These are phyloP conservation scores for Folsomia candida DNA, from an alignment of 2,888 invertebrate genomes.

Conservation along the genomic window DNA sequence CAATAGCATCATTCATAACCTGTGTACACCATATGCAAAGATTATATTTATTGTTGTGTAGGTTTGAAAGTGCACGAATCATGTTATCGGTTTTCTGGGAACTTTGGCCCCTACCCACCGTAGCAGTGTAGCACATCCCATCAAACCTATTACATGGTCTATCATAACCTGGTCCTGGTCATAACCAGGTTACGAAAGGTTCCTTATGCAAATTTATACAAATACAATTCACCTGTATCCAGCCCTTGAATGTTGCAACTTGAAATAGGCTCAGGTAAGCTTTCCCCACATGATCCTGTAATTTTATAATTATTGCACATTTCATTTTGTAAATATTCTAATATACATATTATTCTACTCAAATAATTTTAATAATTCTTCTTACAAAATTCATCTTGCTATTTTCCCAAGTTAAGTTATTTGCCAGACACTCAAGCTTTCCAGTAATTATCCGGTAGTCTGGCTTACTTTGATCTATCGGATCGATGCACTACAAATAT, in stretches of 20 bases:
- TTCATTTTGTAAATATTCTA: no score
- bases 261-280: constrained; percentile 98
- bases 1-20: constrained; percentile 94
- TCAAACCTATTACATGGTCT: no score
- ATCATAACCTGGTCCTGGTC: no score
- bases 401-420: constrained; percentile 93
- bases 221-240: no score
- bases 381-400: constrained; percentile 97
- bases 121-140: no score
- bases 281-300: constrained; percentile 67
- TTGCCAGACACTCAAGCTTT: constrained; percentile 76
- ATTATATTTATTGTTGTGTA: background rate
- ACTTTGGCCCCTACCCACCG: no score
- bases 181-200: no score
- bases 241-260: constrained; percentile 98
- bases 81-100: no score
- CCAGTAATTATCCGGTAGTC: constrained; percentile 86
- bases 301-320: background rate
- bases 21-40: constrained; percentile 91
- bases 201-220: background rate
- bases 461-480: constrained; percentile 69
- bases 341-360: no score
- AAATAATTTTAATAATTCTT: no score
- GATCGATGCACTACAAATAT: constrained; percentile 74
- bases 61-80: constrained; percentile 70